Evolutionary conservation across 2,888 invertebrate genomes (phyloP), one percentile per base, ranked within the genome.

Genomic region (Drosophila multiciliata): DNA sequence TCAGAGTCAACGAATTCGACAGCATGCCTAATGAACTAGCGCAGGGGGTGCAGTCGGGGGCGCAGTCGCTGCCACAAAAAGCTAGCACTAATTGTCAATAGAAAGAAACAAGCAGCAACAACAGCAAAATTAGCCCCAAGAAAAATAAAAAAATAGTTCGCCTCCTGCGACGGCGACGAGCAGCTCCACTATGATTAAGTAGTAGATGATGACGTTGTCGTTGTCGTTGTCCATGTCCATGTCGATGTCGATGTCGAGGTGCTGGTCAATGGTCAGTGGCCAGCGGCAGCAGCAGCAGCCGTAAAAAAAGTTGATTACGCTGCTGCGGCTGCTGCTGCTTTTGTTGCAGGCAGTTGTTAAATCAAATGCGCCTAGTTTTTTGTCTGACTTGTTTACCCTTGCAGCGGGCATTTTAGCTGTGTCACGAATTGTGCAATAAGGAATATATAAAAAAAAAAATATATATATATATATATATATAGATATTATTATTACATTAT

Each of bases 221-320:
- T 58, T 62, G 66, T 58, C 45, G 23, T 45, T 23, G 72, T 33
- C 11, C 57, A 54, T 68, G 80, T 58, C 45, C 12, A 23, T 23
- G 72, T 32, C 11, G 54, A 54, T 58, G 65, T 53, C 61, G 75
- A 68, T 66, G 73, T 48, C 64, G 73, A 76, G 73, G 57, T 75
- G 82, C 74, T 86, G 89, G 89, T 89, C 84, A 85, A 89, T 87
- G 89, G 84, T 85, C 87, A 84, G 73, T 79, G 68, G 66, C 75
- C 82, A 66, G 60, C 29, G 63, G 69, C 69, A 69, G 66, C 42
- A 65, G 52, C 52, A 62, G 45, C 49, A 69, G 26, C 50, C 50
- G 55, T 17, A 65, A 61, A 65, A 65, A 69, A 69, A 69, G 77
- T 73, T 85, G 83, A 80, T 77, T 85, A 66, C 73, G 71, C 60